Conservation (phyloP, 1,140 invertebrate species). For the Colletes latitarsis region DNA sequence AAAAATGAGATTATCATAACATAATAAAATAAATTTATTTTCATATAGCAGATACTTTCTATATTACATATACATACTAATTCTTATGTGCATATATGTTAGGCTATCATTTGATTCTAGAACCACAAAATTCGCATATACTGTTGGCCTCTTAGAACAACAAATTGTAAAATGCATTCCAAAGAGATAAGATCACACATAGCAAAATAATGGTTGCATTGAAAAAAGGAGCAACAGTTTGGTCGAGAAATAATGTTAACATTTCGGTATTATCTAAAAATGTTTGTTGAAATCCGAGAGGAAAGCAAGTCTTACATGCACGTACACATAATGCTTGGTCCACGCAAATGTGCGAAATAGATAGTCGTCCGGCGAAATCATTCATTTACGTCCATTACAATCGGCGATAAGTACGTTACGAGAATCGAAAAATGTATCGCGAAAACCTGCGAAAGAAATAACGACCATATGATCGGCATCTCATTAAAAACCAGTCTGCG, state of each 20-base stretch:
- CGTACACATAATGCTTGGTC: slow-evolving; percentile 47
- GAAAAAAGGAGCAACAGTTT: neutral
- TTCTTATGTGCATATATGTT: neutral
- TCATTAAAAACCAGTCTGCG: slow-evolving; percentile 64
- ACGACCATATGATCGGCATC: slow-evolving; percentile 72
- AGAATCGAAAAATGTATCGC: slow-evolving; percentile 37
- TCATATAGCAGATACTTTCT: neutral
- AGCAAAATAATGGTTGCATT: neutral
- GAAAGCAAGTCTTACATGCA: slow-evolving; percentile 46
- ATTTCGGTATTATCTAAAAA: slow-evolving; percentile 8
- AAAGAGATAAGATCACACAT: neutral
- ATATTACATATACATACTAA: neutral
- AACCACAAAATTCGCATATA: neutral
- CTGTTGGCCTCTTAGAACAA: neutral
- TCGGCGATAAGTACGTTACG: slow-evolving; percentile 34
- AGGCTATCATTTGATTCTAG: neutral
- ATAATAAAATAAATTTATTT: neutral
- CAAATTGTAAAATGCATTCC: neutral
- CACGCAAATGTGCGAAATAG: slow-evolving; percentile 38
- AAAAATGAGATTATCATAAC: neutral
- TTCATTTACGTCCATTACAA: slow-evolving; percentile 48
- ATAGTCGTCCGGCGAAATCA: slow-evolving; percentile 38
- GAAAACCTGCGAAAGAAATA: slow-evolving; percentile 41
- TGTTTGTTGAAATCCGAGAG: slow-evolving; percentile 22
- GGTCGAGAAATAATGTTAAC: neutral